Evolutionary conservation across 2,888 invertebrate genomes (phyloP).

Genomic region (Xiphydria camelus): DNA sequence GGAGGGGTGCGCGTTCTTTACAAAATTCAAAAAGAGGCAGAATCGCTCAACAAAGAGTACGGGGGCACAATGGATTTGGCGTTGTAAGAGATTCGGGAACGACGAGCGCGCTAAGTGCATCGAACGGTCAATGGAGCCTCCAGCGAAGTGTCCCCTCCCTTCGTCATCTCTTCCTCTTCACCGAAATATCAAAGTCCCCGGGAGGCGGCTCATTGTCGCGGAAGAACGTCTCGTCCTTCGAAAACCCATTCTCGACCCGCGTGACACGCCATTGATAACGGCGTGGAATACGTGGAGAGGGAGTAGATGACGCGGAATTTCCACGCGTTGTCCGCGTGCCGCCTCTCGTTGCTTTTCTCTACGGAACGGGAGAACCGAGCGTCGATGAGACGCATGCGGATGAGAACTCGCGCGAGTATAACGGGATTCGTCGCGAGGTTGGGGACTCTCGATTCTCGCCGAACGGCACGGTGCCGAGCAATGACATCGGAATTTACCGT

Average conservation of each 20-base stretch:
- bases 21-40: conserved; percentile 15
- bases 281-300: neutral
- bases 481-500: too few relatives aligned
- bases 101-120: conserved; percentile 9
- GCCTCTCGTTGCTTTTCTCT: too few relatives aligned
- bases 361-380: too few relatives aligned
- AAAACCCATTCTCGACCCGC: neutral
- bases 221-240: neutral
- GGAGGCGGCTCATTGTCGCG: conserved; percentile 1
- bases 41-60: conserved; percentile 21
- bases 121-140: conserved; percentile 6
- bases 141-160: too few relatives aligned
- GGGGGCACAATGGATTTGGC: conserved; percentile 27
- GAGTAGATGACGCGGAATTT: too few relatives aligned
- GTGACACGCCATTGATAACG: conserved; percentile 1
- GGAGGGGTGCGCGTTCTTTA: conserved; percentile 8
- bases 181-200: neutral
- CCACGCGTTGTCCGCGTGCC: too few relatives aligned
- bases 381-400: too few relatives aligned
- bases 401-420: too few relatives aligned
- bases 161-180: too few relatives aligned
- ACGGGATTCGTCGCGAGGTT: too few relatives aligned
- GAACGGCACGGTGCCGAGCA: too few relatives aligned
- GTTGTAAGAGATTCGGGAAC: conserved; percentile 24
- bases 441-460: too few relatives aligned